Base-by-base conservation (phyloP, 2,888 invertebrate genomes). In the Ornithoptera priamus region DNA sequence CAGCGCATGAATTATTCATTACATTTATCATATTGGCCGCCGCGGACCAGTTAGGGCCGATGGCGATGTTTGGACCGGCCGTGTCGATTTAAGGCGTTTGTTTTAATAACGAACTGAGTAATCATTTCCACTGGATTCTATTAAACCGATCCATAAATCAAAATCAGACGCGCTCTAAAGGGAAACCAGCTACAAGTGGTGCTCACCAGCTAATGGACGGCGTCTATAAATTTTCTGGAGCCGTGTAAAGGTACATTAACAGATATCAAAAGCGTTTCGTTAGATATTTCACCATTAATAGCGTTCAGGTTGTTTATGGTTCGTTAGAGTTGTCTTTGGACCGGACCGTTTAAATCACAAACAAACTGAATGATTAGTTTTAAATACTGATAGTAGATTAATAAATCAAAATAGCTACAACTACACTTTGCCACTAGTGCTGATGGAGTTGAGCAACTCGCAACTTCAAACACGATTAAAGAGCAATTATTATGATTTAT, bases 1-100 rank as follows among this genome's bases (percentile, higher is more conserved):
- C 50, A 42, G 57, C 50, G 46, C 39, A 62, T 70, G 66, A 70
- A 70, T 70, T 58, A 70, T 70, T 70, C 66, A 70, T 70, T 15
- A 24, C 39, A 62, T 62, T 58, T 46, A 57, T 70, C 58, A 70
- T 59, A 59, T 36, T 36, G 62, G 62, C 59, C 62, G 62, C 59
- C 30, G 62, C 59, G 24, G 59, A 62, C 62, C 62, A 36, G 24
- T 66, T n/a, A 30, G 39, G n/a, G 42, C 61, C 61, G 36, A 60
- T 46, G 39, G 60, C 57, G 20, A 17, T 36, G 69, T 62, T 66
- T 36, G 59, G n/a, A 60, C 59, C 58, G 30, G 36, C 6, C 57
- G 58, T 66, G 59, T 70, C 67, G 50, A 70, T 63, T 59, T 60
- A 63, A 67, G 63, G 18, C 62, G 56, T 62, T 62, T 46, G 62